Percentiles rank a stretch among this genome's conserved stretches.
Evolutionary conservation across 2,797 vertebrate genomes (phyloP).

Genomic region (Cossypha niveicapilla): DNA sequence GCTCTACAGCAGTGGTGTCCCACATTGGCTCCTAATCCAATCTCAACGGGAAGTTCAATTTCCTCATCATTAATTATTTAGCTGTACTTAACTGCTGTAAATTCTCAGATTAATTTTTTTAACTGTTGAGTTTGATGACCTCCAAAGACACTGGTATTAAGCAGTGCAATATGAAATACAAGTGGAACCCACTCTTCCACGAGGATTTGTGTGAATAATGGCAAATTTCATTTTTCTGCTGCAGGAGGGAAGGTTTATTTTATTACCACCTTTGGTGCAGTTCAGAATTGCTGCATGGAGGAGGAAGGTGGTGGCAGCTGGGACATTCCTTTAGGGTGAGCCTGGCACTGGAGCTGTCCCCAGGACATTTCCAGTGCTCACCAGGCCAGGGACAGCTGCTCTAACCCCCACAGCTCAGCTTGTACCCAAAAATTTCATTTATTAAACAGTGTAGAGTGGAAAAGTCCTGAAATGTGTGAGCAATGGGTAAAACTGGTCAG

Average conservation of each 20-base stretch:
- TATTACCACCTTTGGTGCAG: not conserved
- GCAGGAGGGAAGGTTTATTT: not conserved
- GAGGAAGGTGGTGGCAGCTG: not conserved
- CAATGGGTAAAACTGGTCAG: not conserved
- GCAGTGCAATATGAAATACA: not conserved
- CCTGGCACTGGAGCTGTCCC: not conserved
- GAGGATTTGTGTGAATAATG: not conserved
- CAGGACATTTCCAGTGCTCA: accelerated
- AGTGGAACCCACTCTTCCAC: not conserved
- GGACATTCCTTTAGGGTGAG: not conserved
- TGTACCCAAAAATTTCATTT: not conserved
- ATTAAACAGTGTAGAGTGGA: accelerated
- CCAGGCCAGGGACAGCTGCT: not conserved
- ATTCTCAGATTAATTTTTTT: conserved; percentile 63
- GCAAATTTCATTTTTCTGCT: conserved; percentile 27
- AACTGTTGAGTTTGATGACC: conserved; percentile 53
- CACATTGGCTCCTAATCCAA: conserved; percentile 55
- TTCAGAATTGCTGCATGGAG: not conserved
- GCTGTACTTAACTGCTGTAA: conserved; percentile 61
- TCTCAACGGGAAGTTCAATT: conserved; percentile 65
- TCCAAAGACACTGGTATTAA: conserved; percentile 48
- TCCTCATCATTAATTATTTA: conserved; percentile 69
- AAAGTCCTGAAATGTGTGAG: not conserved
- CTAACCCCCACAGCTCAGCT: not conserved
- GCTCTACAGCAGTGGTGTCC: conserved; percentile 53